A percentile compares a stretch with the other conserved stretches of the same genome.
Evolutionary conservation across 2,797 vertebrate species (phyloP).

Genomic region (Bradypodion ventrale): DNA sequence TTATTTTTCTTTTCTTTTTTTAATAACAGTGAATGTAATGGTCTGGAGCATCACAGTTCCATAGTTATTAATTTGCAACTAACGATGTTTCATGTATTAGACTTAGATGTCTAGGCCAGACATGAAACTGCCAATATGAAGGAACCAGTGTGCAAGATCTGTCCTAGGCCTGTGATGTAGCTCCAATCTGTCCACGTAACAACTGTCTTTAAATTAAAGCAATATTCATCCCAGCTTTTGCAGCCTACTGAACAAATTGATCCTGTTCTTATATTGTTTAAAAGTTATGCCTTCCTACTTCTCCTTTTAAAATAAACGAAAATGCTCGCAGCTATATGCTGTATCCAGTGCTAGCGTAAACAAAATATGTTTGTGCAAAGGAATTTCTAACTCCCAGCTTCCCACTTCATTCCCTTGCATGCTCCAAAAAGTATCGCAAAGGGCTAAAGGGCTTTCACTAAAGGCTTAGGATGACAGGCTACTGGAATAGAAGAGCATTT

Average conservation of each 20-base stretch:
- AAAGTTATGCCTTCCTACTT: neutral
- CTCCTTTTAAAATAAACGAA: neutral
- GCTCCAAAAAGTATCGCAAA: neutral
- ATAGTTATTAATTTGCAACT: neutral
- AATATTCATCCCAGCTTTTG: neutral
- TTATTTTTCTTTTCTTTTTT: conserved; percentile 43
- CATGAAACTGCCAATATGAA: too few relatives aligned
- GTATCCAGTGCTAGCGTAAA: neutral
- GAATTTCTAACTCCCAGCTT: neutral
- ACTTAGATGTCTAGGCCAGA: too few relatives aligned
- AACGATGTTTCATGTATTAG: conserved; percentile 60
- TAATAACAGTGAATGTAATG: neutral
- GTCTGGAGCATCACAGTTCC: neutral
- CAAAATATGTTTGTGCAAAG: neutral
- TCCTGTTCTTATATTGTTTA: neutral
- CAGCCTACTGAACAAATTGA: neutral
- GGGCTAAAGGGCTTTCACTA: too few relatives aligned
- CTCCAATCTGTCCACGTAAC: conserved; percentile 50
- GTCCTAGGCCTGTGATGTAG: too few relatives aligned
- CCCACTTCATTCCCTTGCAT: neutral
- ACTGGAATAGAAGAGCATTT: too few relatives aligned
- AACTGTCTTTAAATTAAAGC: conserved; percentile 2
- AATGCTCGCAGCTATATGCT: neutral
- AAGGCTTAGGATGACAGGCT: too few relatives aligned
- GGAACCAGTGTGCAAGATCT: too few relatives aligned